Conservation (phyloP, 2,797 vertebrate genomes). For the Naso thynnoides region DNA sequence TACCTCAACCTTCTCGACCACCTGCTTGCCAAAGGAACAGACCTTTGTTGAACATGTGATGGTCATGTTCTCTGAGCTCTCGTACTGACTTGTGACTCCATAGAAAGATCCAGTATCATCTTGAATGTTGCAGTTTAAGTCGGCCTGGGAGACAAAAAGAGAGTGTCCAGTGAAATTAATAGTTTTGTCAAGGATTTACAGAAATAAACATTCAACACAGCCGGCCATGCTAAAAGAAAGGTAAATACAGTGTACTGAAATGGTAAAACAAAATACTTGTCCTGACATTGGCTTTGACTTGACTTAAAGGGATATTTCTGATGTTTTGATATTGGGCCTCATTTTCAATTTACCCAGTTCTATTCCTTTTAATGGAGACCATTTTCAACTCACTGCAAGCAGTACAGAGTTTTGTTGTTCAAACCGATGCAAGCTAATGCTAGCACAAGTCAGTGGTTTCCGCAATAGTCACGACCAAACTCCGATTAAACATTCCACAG, state of each 20-base stretch:
- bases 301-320: too few species aligned
- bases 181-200: neutral
- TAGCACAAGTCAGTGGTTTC: too few species aligned
- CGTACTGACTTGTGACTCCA: constrained; percentile 97
- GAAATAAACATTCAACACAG: neutral
- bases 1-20: constrained; percentile 99
- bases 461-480: too few species aligned
- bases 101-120: constrained; percentile 97
- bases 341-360: too few species aligned
- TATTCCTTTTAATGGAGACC: too few species aligned
- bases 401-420: too few species aligned
- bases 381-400: too few species aligned
- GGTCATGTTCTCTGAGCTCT: constrained; percentile 99
- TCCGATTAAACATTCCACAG: too few species aligned
- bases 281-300: neutral
- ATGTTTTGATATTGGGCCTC: too few species aligned
- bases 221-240: neutral
- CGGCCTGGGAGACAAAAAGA: constrained; percentile 86
- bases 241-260: neutral
- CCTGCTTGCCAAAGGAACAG: constrained; percentile 99
- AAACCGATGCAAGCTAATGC: too few species aligned
- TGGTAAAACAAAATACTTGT: neutral
- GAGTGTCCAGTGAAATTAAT: neutral
- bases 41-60: constrained; percentile 99
- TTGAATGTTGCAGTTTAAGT: constrained; percentile 98